Base-by-base conservation (phyloP, 2,888 invertebrate genomes). In the Rhingia campestris region DNA sequence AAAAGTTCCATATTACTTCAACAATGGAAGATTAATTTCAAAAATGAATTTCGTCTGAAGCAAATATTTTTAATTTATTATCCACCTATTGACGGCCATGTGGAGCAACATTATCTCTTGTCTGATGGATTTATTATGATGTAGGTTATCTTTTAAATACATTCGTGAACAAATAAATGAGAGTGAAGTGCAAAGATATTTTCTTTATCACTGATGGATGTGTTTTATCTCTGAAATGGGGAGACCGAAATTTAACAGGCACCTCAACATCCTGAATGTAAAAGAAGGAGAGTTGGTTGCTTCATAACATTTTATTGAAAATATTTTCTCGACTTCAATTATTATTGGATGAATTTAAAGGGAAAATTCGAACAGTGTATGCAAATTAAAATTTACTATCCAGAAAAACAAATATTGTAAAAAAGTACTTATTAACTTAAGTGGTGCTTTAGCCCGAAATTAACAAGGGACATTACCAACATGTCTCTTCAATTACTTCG, bases 121-220 rank as follows among this genome's bases (percentile, higher is more conserved):
- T 56, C 37, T 56, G 56, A 39, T 37, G 10, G 54, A 54, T 54
- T 54, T 54, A 58, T 43, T 49, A 49, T 30, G 33, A 35, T 7
- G 37, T 3, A 35, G 9, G 35, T 54, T 49, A 32, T 30, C 30
- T 49, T 30, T 10, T 10, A 30, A 10, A 49, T 49, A 10, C 32
- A 49, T 30, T n/a, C 43, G n/a, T 9, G n/a, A 22, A 22, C 22
- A 22, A 49, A 2, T 30, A 49, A 7, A 22, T 30, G 4, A 32
- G 12, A 10, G 30, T 30, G 10, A 10, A 30, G 49, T 49, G 49
- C 30, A 22, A 30, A 49, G 30, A 49, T 41, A 9, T 10, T 41
- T 9, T 9, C 30, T 49, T 49, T 10, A 22, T 30, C 30, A 30
- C 10, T 30, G 49, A 22, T 49, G 30, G 22, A 41, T 6, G 3